Conservation (phyloP, 2,797 vertebrate species). For the Chelonia mydas region DNA sequence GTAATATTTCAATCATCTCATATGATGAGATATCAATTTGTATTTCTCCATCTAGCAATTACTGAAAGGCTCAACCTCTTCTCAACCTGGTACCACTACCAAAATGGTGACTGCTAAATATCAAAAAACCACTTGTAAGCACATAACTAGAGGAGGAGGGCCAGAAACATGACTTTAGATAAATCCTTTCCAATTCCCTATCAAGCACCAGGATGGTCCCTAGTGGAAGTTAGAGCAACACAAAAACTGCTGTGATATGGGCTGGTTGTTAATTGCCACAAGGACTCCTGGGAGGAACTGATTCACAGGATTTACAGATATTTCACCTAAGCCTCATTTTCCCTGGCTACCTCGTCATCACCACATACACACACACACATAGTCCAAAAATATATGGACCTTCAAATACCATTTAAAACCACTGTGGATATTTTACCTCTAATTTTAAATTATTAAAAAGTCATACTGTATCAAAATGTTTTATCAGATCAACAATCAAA, state of each 20-base stretch:
- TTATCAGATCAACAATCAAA: not conserved
- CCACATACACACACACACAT: not conserved
- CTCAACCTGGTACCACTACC: fast-evolving
- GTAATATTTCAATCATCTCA: not conserved
- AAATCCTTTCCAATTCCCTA: not conserved
- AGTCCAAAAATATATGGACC: not conserved
- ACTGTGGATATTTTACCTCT: not conserved
- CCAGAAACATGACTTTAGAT: not conserved
- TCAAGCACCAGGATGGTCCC: fast-evolving
- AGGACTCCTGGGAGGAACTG: not conserved
- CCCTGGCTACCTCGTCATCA: not conserved
- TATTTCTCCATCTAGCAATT: not conserved
- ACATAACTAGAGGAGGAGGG: fast-evolving
- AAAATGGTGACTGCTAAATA: not conserved
- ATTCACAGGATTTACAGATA: not conserved
- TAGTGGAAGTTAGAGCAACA: fast-evolving
- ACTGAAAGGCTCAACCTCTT: not conserved
- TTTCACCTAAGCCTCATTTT: not conserved
- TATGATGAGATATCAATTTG: not conserved
- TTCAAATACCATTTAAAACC: slow-evolving; percentile 7
- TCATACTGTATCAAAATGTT: not conserved
- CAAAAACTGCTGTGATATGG: not conserved
- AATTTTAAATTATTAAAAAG: not conserved
- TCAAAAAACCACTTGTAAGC: not conserved
- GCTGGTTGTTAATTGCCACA: not conserved